phyloP scores from a whole-genome alignment of 2,113 vertebrate species.

The Hymenochirus boettgeri region DNA sequence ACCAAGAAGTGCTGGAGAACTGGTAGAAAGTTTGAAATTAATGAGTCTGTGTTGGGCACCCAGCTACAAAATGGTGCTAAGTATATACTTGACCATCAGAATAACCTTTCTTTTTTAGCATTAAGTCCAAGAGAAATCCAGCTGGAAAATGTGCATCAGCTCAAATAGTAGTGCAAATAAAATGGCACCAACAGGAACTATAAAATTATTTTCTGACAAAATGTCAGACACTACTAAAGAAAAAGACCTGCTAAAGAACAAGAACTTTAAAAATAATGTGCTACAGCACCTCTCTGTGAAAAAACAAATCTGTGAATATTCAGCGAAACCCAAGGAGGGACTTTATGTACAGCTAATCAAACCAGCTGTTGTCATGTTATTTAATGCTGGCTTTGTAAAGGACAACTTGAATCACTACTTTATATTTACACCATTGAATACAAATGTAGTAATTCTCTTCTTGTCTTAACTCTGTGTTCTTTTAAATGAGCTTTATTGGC shows the following conservation, averaged over 20 bases:
- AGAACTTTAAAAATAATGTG: conserved; percentile 83
- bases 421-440: conserved; percentile 49
- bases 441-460: too few species aligned
- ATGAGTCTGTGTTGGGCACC: conserved; percentile 87
- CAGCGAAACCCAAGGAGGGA: conserved; percentile 81
- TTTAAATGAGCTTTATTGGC: conserved; percentile 56
- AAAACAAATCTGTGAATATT: too few species aligned
- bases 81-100: conserved; percentile 78
- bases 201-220: conserved; percentile 71
- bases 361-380: conserved; percentile 96
- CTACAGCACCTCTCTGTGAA: conserved; percentile 98
- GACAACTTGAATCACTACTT: conserved; percentile 54
- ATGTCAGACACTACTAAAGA: conserved; percentile 64
- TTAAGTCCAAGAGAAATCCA: conserved; percentile 85
- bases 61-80: conserved; percentile 73
- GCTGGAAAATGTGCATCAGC: conserved; percentile 88
- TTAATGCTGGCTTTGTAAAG: conserved; percentile 64
- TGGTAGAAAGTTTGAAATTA: conserved; percentile 88
- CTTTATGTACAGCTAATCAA: conserved; percentile 81
- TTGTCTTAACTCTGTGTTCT: conserved; percentile 52
- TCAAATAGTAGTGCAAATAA: conserved; percentile 64
- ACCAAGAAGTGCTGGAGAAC: conserved; percentile 66
- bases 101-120: conserved; percentile 67
- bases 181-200: conserved; percentile 41
- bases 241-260: conserved; percentile 74